Evolutionary conservation across 2,888 invertebrate species (phyloP), one percentile per base, ranked within the genome.

Genomic region (Aricia artaxerxes): DNA sequence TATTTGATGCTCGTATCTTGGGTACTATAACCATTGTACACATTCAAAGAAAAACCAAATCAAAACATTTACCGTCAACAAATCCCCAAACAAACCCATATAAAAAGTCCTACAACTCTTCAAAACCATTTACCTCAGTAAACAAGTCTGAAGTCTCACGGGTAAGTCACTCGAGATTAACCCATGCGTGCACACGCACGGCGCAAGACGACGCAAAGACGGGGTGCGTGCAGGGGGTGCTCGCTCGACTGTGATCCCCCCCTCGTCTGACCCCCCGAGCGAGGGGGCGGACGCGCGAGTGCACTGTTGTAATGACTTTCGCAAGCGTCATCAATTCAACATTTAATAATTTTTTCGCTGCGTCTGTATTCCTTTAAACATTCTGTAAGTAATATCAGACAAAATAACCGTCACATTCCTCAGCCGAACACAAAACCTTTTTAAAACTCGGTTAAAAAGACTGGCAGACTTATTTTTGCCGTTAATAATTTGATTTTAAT

Each of bases 161-260:
- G 35, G 64, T 69, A 69, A 61, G 61, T 61, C 61, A 61, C 31
- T 35, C 35, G 78, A 78, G 44, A 69, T n/a, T 69, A 69, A 69
- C 13, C 35, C 76, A 53, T 53, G 57, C 53, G 35, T 76, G 69
- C 35, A 69, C 69, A 69, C 35, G 69, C 35, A 69, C 35, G 69
- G 69, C 69, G 35, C 60, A 77, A 79, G 53, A 75, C 78, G 24
- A 61, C 69, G 79, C 76, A 75, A 72, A 80, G 60, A 79, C 82
- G 88, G 88, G 78, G 80, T 82, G 85, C 82, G 83, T 61, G 79
- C 64, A 73, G 80, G 81, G 93, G 93, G 93, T 93, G 93, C 84
- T 87, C 91, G 85, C 49, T 86, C 86, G 83, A 91, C 87, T 92
- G 92, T 92, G 86, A 89, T 92, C 86, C 69, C 77, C 73, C n/a